A percentile compares a stretch with the other conserved stretches of the same genome.
phyloP scores from a whole-genome alignment of 2,797 vertebrate species.

The Semaprochilodus insignis region DNA sequence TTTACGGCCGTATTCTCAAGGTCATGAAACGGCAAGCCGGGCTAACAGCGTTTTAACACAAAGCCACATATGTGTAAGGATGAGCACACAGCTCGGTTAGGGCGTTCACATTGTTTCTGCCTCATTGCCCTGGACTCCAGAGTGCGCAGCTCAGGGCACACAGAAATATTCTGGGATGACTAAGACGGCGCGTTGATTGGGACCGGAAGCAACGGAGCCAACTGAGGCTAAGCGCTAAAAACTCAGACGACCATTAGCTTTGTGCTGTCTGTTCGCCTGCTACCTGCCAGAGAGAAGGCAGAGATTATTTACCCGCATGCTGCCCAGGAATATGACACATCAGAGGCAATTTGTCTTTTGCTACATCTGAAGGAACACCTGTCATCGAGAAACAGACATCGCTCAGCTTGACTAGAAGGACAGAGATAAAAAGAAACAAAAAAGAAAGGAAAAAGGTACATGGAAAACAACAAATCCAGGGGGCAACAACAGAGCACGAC shows the following conservation, averaged over 20 bases:
- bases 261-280: conserved; percentile 11
- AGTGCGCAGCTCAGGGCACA: background rate
- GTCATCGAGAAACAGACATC: conserved; percentile 32
- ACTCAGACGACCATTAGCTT: conserved; percentile 8
- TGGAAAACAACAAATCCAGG: conserved; percentile 16
- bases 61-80: conserved; percentile 20
- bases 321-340: conserved; percentile 41
- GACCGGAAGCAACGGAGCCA: conserved; percentile 31
- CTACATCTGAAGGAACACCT: conserved; percentile 38
- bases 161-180: conserved; percentile 25
- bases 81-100: conserved; percentile 4
- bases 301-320: conserved; percentile 31
- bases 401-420: conserved; percentile 26
- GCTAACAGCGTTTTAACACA: background rate
- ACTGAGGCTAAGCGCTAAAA: conserved; percentile 21
- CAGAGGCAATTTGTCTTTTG: conserved; percentile 46
- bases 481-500: conserved; percentile 11
- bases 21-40: background rate
- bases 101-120: conserved; percentile 22
- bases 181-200: conserved; percentile 27
- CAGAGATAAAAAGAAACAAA: conserved; percentile 18
- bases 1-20: background rate
- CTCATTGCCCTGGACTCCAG: conserved; percentile 34
- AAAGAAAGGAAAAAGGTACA: background rate
- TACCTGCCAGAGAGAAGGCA: conserved; percentile 26